Base-by-base conservation (phyloP, 2,113 vertebrate genomes). In the Emydocephalus ijimae region DNA sequence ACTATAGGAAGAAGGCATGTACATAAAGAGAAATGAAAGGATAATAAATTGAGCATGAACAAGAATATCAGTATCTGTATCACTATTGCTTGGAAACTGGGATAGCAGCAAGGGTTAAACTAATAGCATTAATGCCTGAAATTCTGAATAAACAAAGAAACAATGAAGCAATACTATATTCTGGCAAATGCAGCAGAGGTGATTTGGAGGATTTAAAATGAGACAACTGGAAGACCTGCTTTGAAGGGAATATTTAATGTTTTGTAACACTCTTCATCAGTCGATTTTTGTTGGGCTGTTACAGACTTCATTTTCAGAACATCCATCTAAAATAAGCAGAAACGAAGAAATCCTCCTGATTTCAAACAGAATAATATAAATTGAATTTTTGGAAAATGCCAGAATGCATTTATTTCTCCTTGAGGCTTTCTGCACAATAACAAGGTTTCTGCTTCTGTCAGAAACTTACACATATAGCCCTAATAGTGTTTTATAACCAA, bases 401-500 rank as follows among this genome's bases (percentile, higher is more conserved):
- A 43, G 56, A 85, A 39, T 43, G 45, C 48, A 64, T 90, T 61
- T 43, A 59, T 61, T 57, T n/a, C 74, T 87, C 59, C 43, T 74
- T 89, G 15, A 74, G 87, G 61, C 87, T 89, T 89, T 26, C 45
- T 93, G 85, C 14, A 90, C 81, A 90, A 21, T 34, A n/a, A 86
- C 43, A 57, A 90, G 55, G 45, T 85, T 85, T 29, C 81, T 90
- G 81, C 56, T 90, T 85, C 92, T 86, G 34, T 81, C 45, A 90
- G 48, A 92, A 59, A 59, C 54, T 93, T 93, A 52, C 59, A 94
- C 43, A 3, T 90, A 1, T 7, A 48, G 54, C 12, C 88, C 90
- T 89, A 54, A 90, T 0, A 85, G 55, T 93, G 92, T 92, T 93
- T 95, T 94, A 94, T 95, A 91, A 93, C 74, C 89, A 88, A 88